Base-by-base conservation (phyloP, 2,888 invertebrate genomes). In the Heteropelma amictum region DNA sequence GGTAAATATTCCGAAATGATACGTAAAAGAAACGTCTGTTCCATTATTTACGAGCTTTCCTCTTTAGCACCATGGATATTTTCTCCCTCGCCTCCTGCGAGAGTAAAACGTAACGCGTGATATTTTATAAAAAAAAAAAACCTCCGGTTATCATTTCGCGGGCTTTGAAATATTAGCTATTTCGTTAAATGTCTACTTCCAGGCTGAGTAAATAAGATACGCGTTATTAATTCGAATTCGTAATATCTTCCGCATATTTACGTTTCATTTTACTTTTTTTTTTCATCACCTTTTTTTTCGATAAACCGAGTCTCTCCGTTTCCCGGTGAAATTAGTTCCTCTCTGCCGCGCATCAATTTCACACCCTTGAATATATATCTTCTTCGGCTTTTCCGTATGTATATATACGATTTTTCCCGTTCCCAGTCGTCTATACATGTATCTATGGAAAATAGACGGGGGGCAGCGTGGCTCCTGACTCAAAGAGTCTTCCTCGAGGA, bases 401-500 rank as follows among this genome's bases (percentile, higher is more conserved):
- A 38, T 56, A 40, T 69, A 72, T 54, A 61, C 69, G 40, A 56
- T 56, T 68, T 70, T 71, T 71, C 56, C 45, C 30, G 60, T 51
- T 49, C 45, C 51, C 26, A 70, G n/a, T 10, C 49, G 35, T 61
- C 45, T 28, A 23, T 23, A 40, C 38, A 47, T 33, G 28, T 56
- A 33, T 56, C 58, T 38, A 63, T 74, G 47, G 54, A 77, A 74
- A 75, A 58, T 69, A 40, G 47, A 47, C 47, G n/a, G 47, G 60
- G 60, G 17, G 58, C 56, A 71, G 19, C 28, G 10, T 49, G 63
- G 28, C 33, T 21, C 51, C 33, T 78, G 69, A 76, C 70, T 86
- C 85, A 85, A 86, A 85, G 84, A 82, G 77, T 82, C 84, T 82
- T 71, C 77, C 76, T 72, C 74, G 63, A 68, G 69, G 61, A 58